phyloP scores from a whole-genome alignment of 2,113 vertebrate genomes.

The Fregata magnificens region DNA sequence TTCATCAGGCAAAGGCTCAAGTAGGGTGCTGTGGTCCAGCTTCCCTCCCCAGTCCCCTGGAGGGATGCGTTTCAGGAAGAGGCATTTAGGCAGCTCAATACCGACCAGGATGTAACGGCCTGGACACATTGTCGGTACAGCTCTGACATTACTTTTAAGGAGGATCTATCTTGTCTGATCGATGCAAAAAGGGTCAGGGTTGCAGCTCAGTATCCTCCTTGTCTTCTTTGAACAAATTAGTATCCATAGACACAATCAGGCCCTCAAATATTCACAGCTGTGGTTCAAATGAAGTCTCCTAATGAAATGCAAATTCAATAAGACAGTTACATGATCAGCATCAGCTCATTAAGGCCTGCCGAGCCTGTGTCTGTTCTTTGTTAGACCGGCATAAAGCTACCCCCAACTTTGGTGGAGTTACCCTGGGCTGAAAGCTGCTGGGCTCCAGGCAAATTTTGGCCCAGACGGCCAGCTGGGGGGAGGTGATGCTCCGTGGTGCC shows the following conservation, averaged over 20 bases:
- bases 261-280: constrained; percentile 65
- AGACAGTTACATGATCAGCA: constrained; percentile 69
- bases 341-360: constrained; percentile 60
- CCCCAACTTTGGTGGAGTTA: constrained; percentile 30
- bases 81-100: background rate
- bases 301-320: constrained; percentile 71
- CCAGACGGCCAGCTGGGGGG: background rate
- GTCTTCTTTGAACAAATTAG: constrained; percentile 62
- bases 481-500: background rate
- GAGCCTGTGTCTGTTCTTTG: constrained; percentile 49
- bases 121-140: fast-evolving
- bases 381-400: constrained; percentile 14
- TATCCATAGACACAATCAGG: constrained; percentile 62
- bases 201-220: constrained; percentile 29
- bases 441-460: background rate
- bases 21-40: background rate
- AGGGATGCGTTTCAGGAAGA: background rate
- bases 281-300: constrained; percentile 66
- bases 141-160: constrained; percentile 2
- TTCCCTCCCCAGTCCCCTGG: background rate
- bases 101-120: background rate
- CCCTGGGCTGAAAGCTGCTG: background rate
- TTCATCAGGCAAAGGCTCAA: background rate
- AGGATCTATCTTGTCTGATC: background rate
- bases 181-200: background rate